A percentile compares a stretch with the other conserved stretches of the same genome.
These are phyloP conservation scores for Bombus soroeensis DNA, from an alignment of 1,140 invertebrate genomes.

Conservation along the genomic window DNA sequence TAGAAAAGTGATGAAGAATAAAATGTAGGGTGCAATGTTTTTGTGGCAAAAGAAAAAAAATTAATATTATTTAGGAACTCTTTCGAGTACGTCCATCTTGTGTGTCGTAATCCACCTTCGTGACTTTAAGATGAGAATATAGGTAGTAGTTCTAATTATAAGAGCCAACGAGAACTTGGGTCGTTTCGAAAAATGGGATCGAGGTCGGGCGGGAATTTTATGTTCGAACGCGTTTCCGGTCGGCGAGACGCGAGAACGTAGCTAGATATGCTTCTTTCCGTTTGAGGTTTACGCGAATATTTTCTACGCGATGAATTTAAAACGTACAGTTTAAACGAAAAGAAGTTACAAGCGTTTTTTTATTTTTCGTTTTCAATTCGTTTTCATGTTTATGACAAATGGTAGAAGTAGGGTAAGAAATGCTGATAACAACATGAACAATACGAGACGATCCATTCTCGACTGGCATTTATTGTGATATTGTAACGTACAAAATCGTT, in stretches of 20 bases:
- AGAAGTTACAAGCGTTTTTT: not conserved
- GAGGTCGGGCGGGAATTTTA: slow-evolving; percentile 4
- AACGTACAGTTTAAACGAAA: not conserved
- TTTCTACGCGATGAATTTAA: not conserved
- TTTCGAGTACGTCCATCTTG: slow-evolving; percentile 52
- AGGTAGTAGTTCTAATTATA: slow-evolving; percentile 61
- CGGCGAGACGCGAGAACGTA: not conserved
- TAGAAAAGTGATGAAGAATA: not conserved
- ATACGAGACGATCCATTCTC: slow-evolving; percentile 68
- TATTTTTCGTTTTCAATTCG: no score
- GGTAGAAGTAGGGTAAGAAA: not conserved
- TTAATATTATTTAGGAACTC: slow-evolving; percentile 47
- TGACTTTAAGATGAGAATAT: slow-evolving; percentile 45
- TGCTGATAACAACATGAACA: not conserved
- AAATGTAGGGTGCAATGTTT: slow-evolving; percentile 30
- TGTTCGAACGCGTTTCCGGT: slow-evolving; percentile 6
- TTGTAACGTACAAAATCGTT: slow-evolving; percentile 80
- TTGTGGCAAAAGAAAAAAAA: not conserved
- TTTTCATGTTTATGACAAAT: no score
- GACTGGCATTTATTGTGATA: slow-evolving; percentile 80
- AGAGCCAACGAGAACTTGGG: slow-evolving; percentile 50
- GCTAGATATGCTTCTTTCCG: not conserved
- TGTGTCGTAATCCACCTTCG: slow-evolving; percentile 51
- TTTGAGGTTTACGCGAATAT: slow-evolving; percentile 16
- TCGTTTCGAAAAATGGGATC: slow-evolving; percentile 49